Base-by-base conservation (phyloP, 2,888 invertebrate species). In the Corbicula japonica region DNA sequence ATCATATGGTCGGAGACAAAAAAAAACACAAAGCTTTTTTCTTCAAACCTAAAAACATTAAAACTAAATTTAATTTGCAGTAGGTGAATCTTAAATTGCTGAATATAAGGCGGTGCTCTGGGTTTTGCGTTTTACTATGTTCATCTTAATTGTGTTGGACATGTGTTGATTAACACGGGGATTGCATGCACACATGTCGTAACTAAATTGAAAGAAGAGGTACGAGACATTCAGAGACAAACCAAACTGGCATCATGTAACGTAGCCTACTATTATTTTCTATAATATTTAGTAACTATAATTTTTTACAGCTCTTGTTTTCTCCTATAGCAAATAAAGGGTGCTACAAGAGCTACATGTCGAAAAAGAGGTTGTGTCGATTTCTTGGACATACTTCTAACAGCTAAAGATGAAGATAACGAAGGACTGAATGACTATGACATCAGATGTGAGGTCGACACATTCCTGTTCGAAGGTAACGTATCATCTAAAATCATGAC, bases 381-480 rank as follows among this genome's bases (percentile, higher is more conserved):
- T 23, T 72, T 72, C 30, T 46, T 72, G 32, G 71, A 72, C 38
- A 72, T 72, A 30, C 23, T 72, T 15, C 50, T 72, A 6, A 63
- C 71, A 2, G 62, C 62, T 1, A 52, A 28, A 44, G 71, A 72
- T 54, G 71, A 72, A 15, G 23, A 50, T 44, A 54, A 54, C 10
- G 38, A 34, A 21, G 71, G 71, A 8, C 38, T 72, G 44, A 63
- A 38, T 63, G 62, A 72, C 18, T 32, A 34, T 32, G 63, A 72
- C 2, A 72, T 72, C 15, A 6, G 71, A 18, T 56, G 46, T 62
- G 71, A 72, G 23, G 71, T 72, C 8, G 71, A 72, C 28, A 72
- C 71, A 18, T 72, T 72, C 54, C 38, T 72, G 54, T 72, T 60
- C 44, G 71, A 72, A 56, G 71, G 71, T 54, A 34, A n/a, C n/a